These are phyloP conservation scores for Zhuqinia jingwanae DNA, from an alignment of 2,888 invertebrate genomes.

Conservation along the genomic window DNA sequence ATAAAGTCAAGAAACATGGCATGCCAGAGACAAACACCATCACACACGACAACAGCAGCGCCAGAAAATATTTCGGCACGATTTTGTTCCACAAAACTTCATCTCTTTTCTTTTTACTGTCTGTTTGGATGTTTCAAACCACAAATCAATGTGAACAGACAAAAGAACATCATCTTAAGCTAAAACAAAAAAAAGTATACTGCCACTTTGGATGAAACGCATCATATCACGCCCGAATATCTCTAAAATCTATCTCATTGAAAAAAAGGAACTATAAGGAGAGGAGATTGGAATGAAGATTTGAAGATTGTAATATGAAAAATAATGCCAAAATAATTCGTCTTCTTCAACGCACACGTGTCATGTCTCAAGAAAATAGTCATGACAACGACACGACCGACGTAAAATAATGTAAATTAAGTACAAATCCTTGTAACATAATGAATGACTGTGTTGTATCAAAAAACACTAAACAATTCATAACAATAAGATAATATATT, in stretches of 20 bases:
- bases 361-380: conserved; percentile 38
- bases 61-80: conserved; percentile 56
- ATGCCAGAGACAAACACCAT: too few relatives aligned
- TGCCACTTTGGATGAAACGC: conserved; percentile 13
- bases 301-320: neutral
- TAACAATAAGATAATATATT: too few relatives aligned
- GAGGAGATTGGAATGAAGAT: conserved; percentile 20
- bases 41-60: conserved; percentile 6
- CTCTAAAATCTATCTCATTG: conserved; percentile 11
- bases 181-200: neutral
- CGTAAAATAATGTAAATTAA: conserved; percentile 52
- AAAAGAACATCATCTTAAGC: neutral
- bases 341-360: conserved; percentile 66
- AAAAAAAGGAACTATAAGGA: conserved; percentile 10
- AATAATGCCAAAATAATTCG: conserved; percentile 45
- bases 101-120: conserved; percentile 42
- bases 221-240: conserved; percentile 3
- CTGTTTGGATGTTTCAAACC: conserved; percentile 48
- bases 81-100: conserved; percentile 50
- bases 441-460: too few relatives aligned
- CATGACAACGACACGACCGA: conserved; percentile 50
- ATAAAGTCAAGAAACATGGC: conserved; percentile 14
- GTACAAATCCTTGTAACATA: conserved; percentile 27
- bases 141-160: conserved; percentile 49
- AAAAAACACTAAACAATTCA: too few relatives aligned